Evolutionary conservation across 2,888 invertebrate genomes (phyloP), one percentile per base, ranked within the genome.

Genomic region (Leptopilina drosophilae): DNA sequence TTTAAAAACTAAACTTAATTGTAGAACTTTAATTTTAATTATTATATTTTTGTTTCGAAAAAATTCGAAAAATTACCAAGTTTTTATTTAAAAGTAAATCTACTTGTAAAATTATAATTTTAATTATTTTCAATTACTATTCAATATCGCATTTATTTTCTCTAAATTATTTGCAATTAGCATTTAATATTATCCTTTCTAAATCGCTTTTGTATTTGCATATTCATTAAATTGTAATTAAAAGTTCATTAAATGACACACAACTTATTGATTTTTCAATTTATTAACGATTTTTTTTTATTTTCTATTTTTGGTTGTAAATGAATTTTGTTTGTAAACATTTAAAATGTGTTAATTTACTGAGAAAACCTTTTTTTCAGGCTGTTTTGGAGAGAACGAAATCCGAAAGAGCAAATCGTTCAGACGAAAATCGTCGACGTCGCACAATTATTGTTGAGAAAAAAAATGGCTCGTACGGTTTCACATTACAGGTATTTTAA

Each of bases 401-500:
- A 87, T 94, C 95, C 64, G 96, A 96, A 90, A 93, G 96, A 76
- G 94, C 95, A 82, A 93, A 95, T 46, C 95, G 96, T 87, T 95
- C 95, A 9, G 96, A 97, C 85, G 97, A 97, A 87, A 97, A 98
- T 91, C 96, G 97, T 87, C 93, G 97, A 26, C 94, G 97, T 81
- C 94, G 98, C 65, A 96, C 98, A 15, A 98, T 98, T 81, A 98
- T 99, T 81, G 95, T 97, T 6, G 97, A 98, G 91, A 97, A 97
- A 92, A 96, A 95, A 90, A 96, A 96, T 91, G 96, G 96, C 66
- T 96, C 96, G 49, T 99, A 97, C 91, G 99, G 99, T 14, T 99
- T 99, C 92, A 98, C 98, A 0, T 93, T 99, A 62, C 98, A 95
- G 93, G 95, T 95, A 90, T 82, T 84, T 79, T 26, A 59, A 14